Conservation (phyloP, 2,113 vertebrate species). For the Glaucidium brasilianum region DNA sequence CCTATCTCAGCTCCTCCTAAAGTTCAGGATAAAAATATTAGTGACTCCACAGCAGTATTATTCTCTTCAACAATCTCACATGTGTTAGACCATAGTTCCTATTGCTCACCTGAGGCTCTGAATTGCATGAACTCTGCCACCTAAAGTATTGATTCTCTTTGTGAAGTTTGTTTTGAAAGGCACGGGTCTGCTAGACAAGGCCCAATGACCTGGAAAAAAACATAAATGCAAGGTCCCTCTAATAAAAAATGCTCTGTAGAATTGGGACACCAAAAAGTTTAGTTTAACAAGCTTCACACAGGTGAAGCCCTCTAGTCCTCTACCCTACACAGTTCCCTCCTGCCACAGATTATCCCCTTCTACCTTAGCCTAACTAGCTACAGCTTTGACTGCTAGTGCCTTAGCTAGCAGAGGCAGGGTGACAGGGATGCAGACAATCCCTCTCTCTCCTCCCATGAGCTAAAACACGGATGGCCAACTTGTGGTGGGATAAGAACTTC, state of each 20-base stretch:
- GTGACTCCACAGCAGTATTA: neutral
- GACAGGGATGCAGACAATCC: neutral
- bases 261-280: neutral
- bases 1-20: neutral
- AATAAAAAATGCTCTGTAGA: neutral
- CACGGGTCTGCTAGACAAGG: neutral
- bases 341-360: neutral
- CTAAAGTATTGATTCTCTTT: neutral
- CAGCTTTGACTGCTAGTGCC: neutral
- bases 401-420: neutral
- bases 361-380: neutral
- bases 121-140: neutral
- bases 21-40: neutral
- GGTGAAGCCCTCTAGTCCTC: neutral
- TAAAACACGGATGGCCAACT: neutral
- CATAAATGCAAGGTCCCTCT: neutral
- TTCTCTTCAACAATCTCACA: neutral
- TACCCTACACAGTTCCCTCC: neutral
- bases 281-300: neutral
- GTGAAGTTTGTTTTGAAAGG: neutral
- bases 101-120: neutral
- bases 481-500: neutral
- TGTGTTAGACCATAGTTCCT: neutral
- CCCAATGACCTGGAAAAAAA: neutral
- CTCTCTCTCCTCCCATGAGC: neutral